phyloP scores from a whole-genome alignment of 2,888 invertebrate genomes.

The Brenthis ino region DNA sequence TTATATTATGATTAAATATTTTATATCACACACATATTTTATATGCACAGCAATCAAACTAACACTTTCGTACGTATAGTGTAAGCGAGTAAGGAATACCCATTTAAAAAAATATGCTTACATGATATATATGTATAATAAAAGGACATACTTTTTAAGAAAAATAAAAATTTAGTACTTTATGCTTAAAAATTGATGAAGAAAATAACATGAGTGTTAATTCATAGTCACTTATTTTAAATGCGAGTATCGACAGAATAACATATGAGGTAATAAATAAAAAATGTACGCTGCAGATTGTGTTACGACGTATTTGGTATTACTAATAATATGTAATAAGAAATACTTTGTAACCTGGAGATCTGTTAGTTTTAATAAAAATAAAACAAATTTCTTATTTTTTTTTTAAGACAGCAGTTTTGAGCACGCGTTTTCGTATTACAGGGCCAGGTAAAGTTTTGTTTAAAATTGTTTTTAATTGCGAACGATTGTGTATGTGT shows the following conservation, averaged over 20 bases:
- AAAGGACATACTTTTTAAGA: neutral
- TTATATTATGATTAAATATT: no score
- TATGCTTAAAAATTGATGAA: neutral
- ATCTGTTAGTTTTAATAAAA: constrained; percentile 2
- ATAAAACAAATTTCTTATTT: neutral
- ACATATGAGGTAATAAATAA: constrained; percentile 19
- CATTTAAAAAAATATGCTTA: neutral
- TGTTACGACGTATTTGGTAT: constrained; percentile 13
- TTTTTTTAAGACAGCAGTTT: neutral
- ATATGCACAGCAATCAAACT: no score
- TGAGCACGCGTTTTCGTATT: no score
- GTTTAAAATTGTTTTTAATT: no score
- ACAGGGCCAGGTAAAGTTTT: no score
- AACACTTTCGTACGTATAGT: no score
- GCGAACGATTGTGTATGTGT: neutral
- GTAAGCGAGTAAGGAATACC: no score
- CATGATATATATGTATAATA: neutral
- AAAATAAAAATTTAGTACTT: neutral
- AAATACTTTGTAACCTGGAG: neutral
- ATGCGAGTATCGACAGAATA: constrained; percentile 9
- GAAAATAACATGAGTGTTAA: constrained; percentile 6
- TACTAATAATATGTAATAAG: constrained; percentile 16
- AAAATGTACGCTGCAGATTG: constrained; percentile 17
- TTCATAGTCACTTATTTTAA: constrained; percentile 12
- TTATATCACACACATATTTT: no score